Evolutionary conservation across 1,140 invertebrate genomes (phyloP).

Genomic region (Calephelis nemesis): DNA sequence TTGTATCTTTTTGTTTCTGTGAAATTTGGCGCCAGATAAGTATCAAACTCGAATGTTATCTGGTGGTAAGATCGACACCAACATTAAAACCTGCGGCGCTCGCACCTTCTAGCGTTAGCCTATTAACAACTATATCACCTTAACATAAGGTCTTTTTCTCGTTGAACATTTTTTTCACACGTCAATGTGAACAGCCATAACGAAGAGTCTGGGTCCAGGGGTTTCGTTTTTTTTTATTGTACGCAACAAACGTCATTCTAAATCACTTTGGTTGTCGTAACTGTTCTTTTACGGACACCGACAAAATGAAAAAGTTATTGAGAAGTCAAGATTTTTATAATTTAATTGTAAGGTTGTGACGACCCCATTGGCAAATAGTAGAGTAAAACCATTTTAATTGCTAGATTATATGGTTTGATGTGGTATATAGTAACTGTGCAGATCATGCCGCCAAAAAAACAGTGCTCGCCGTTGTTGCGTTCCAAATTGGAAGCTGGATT

Average conservation of each 20-base stretch:
- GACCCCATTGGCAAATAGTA: too few species aligned
- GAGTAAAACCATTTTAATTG: too few species aligned
- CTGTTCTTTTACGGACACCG: not conserved
- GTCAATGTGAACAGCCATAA: conserved; percentile 49
- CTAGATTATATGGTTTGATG: too few species aligned
- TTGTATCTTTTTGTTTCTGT: conserved; percentile 60
- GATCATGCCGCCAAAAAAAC: too few species aligned
- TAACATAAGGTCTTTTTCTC: not conserved
- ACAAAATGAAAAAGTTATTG: too few species aligned
- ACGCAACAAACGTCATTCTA: conserved; percentile 22
- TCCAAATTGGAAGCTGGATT: too few species aligned
- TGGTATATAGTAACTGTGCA: too few species aligned
- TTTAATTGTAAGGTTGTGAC: too few species aligned
- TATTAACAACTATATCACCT: not conserved
- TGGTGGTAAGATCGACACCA: conserved; percentile 58
- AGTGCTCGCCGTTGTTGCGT: too few species aligned
- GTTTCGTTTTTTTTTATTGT: conserved; percentile 21
- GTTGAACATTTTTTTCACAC: conserved; percentile 38
- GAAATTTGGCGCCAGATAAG: conserved; percentile 71
- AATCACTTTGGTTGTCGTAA: conserved; percentile 14
- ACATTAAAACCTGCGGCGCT: conserved; percentile 39
- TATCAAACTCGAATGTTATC: conserved; percentile 46
- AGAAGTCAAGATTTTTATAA: too few species aligned
- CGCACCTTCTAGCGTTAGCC: conserved; percentile 41
- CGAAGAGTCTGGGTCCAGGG: conserved; percentile 29